These are phyloP conservation scores for Pantala flavescens DNA, from an alignment of 1,140 invertebrate species.

Conservation along the genomic window DNA sequence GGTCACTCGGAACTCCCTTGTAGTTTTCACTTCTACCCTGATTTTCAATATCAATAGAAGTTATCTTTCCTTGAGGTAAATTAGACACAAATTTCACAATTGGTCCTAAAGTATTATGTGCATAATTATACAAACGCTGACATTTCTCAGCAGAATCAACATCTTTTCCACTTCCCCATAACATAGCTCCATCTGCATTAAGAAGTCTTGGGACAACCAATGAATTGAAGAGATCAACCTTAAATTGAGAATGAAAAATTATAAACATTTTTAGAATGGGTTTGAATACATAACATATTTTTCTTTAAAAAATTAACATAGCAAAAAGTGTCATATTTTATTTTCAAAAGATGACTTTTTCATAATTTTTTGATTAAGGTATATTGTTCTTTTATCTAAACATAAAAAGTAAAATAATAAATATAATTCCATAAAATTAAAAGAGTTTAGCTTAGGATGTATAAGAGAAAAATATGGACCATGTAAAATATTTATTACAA, in stretches of 20 bases:
- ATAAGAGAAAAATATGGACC: too few relatives aligned
- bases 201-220: slow-evolving; percentile 42
- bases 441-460: too few relatives aligned
- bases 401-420: too few relatives aligned
- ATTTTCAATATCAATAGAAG: background rate
- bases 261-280: too few relatives aligned
- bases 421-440: too few relatives aligned
- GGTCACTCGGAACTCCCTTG: background rate
- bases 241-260: background rate
- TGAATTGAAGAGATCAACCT: slow-evolving; percentile 46
- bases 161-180: slow-evolving; percentile 64
- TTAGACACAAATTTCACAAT: slow-evolving; percentile 22
- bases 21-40: background rate
- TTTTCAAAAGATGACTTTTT: too few relatives aligned
- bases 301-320: too few relatives aligned
- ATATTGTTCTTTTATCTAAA: too few relatives aligned
- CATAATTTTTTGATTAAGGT: too few relatives aligned
- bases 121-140: slow-evolving; percentile 43
- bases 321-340: too few relatives aligned
- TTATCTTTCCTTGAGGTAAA: background rate
- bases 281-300: too few relatives aligned
- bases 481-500: too few relatives aligned
- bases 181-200: slow-evolving; percentile 48
- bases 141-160: slow-evolving; percentile 54
- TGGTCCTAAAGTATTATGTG: slow-evolving; percentile 50